phyloP scores from a whole-genome alignment of 2,797 vertebrate species.

The Balearica regulorum region DNA sequence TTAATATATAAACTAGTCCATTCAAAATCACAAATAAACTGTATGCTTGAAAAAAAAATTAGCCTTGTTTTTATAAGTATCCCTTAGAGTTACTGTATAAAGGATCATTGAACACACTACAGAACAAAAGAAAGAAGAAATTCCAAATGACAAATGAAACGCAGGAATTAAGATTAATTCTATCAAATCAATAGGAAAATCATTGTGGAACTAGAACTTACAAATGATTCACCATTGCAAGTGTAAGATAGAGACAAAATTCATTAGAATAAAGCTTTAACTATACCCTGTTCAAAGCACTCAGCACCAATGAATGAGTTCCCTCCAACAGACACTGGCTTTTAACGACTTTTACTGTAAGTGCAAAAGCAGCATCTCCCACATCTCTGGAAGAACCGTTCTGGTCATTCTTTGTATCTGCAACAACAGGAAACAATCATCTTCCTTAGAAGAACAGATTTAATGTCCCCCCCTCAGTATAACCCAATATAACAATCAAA shows the following conservation, averaged over 20 bases:
- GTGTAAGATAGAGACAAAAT: not conserved
- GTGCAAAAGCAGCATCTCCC: conserved; percentile 77
- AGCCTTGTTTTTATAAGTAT: not conserved
- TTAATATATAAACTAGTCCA: not conserved
- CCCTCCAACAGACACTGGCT: conserved; percentile 90
- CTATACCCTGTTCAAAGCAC: conserved; percentile 89
- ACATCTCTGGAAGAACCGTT: conserved; percentile 27
- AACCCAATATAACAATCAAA: not conserved
- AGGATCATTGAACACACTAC: not conserved
- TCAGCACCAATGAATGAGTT: conserved; percentile 84
- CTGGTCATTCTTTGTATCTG: conserved; percentile 23
- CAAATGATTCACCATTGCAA: not conserved
- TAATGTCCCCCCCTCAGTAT: not conserved
- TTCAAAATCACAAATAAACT: not conserved
- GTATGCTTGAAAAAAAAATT: not conserved
- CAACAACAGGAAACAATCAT: conserved; percentile 13
- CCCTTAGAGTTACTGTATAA: not conserved
- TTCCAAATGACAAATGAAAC: not conserved
- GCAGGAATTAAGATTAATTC: not conserved
- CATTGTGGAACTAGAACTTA: not conserved
- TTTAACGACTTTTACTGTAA: conserved; percentile 83
- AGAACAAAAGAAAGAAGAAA: not conserved
- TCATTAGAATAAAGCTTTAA: not conserved
- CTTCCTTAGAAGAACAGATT: not conserved
- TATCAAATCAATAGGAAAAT: not conserved